These are phyloP conservation scores for Apistogramma diplotaenia DNA, from an alignment of 2,113 vertebrate species.

Conservation along the genomic window DNA sequence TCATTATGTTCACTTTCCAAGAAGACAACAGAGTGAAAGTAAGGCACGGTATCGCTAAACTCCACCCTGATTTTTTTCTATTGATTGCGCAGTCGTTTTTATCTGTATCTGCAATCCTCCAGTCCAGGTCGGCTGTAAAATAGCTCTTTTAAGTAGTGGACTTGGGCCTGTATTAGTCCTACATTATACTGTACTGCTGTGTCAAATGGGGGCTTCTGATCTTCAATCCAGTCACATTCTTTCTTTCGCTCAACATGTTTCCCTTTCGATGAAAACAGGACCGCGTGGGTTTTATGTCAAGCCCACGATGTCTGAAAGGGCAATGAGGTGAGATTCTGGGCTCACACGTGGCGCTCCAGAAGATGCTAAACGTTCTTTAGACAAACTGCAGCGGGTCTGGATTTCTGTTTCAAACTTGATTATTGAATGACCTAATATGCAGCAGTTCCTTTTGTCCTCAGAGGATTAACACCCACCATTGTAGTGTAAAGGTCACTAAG, in stretches of 20 bases:
- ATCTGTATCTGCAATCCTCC: background rate
- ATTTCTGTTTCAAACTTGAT: conserved; percentile 35
- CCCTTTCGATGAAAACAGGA: conserved; percentile 21
- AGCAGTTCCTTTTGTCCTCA: conserved; percentile 12
- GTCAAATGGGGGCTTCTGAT: conserved; percentile 34
- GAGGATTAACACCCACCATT: background rate
- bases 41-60: background rate
- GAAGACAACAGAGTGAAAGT: background rate
- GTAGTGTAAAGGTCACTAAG: background rate
- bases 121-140: conserved; percentile 21
- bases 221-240: background rate
- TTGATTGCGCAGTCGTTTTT: conserved; percentile 2
- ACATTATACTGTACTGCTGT: conserved; percentile 4
- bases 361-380: conserved; percentile 27
- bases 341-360: conserved; percentile 1
- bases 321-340: conserved; percentile 55
- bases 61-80: background rate
- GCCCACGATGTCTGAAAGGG: conserved; percentile 44
- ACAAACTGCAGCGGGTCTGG: conserved; percentile 11
- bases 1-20: background rate
- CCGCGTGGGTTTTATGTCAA: conserved; percentile 5
- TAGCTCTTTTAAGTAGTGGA: conserved; percentile 21
- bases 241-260: conserved; percentile 27
- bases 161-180: conserved; percentile 1
- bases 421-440: conserved; percentile 27